Evolutionary conservation across 2,797 vertebrate genomes (phyloP).

Genomic region (Rhadinocentrus ornatus): DNA sequence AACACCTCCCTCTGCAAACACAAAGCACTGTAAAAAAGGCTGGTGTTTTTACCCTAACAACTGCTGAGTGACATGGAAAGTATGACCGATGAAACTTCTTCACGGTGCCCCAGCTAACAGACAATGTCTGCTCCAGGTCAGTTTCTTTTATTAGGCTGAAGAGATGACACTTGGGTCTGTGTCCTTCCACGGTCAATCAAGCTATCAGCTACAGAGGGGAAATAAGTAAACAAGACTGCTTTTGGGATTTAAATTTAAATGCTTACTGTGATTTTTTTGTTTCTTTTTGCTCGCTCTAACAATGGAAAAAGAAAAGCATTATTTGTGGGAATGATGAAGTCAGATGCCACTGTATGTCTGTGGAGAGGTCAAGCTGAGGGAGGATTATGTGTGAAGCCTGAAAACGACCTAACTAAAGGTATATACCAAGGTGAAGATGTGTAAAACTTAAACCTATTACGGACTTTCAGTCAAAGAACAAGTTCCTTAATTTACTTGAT

Average conservation of each 20-base stretch:
- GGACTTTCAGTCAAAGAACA: background rate
- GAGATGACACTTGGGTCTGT: conserved; percentile 22
- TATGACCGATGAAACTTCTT: conserved; percentile 66
- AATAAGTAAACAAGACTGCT: background rate
- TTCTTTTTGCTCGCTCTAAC: background rate
- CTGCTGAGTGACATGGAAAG: conserved; percentile 63
- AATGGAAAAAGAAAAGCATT: conserved; percentile 12
- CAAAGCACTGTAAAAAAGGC: conserved; percentile 30
- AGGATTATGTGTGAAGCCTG: conserved; percentile 15
- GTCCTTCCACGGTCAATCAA: conserved; percentile 35
- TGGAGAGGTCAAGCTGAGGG: background rate
- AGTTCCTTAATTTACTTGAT: too few species aligned
- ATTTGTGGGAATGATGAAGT: background rate
- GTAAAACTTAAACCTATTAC: background rate
- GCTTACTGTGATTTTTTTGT: too few species aligned
- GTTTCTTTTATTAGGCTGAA: conserved; percentile 26
- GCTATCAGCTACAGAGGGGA: background rate
- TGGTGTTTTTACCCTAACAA: conserved; percentile 58
- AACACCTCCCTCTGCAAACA: conserved; percentile 69
- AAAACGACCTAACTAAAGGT: background rate
- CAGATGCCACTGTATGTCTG: background rate
- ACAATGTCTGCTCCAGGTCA: conserved; percentile 36
- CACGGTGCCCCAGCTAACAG: conserved; percentile 43
- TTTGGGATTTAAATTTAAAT: conserved; percentile 6
- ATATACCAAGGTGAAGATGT: background rate